Conservation (phyloP, 2,888 invertebrate genomes). For the Synanthedon andrenaeformis region DNA sequence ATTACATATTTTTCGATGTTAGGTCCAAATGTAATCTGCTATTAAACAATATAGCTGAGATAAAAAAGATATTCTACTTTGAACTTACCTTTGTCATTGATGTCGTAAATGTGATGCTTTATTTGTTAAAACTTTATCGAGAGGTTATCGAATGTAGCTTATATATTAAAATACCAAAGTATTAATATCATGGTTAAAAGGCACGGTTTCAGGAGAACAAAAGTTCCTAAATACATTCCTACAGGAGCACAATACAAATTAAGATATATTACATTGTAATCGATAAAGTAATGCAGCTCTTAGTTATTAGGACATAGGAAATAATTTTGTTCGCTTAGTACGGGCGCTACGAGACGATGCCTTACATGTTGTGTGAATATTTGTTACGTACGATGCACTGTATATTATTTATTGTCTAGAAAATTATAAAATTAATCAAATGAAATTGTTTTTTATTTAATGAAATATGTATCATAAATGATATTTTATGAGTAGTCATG, state of each 20-base stretch:
- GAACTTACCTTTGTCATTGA: too few relatives aligned
- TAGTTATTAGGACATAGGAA: not conserved
- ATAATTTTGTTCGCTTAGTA: slow-evolving; percentile 5
- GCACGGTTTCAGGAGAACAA: slow-evolving; percentile 29
- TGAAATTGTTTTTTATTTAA: slow-evolving; percentile 6
- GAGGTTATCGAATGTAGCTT: slow-evolving; percentile 2
- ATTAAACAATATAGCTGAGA: too few relatives aligned
- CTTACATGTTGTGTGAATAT: slow-evolving; percentile 33
- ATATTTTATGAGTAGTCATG: not conserved
- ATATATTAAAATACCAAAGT: slow-evolving; percentile 39
- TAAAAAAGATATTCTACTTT: too few relatives aligned
- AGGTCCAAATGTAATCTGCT: too few relatives aligned
- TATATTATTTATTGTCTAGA: slow-evolving; percentile 56
- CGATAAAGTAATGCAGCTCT: not conserved
- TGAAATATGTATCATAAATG: not conserved
- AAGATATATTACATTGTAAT: not conserved
- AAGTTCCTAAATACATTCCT: slow-evolving; percentile 40
- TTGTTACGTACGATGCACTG: slow-evolving; percentile 38
- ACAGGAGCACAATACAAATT: slow-evolving; percentile 2
- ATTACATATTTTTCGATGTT: too few relatives aligned
- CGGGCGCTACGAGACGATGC: slow-evolving; percentile 1
- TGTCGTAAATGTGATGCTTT: not conserved
- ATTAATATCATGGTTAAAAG: slow-evolving; percentile 26
- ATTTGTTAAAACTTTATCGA: not conserved
- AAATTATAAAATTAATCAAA: slow-evolving; percentile 26